Evolutionary conservation across 2,797 vertebrate genomes (phyloP), one percentile per base, ranked within the genome.

Genomic region (Tiaroga cobitis): DNA sequence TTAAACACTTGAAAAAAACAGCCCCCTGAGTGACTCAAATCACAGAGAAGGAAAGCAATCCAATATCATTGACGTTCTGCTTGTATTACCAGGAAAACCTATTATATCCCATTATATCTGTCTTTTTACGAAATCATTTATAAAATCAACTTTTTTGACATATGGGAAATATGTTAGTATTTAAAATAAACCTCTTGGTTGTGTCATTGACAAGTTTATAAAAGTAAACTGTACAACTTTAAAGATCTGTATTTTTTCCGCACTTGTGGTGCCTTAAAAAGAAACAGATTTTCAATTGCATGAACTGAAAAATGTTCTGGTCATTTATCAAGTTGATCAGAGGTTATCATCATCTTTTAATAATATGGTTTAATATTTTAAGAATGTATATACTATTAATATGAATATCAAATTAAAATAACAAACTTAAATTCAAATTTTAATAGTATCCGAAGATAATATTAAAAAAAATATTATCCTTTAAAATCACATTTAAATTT

Each of bases 91-190:
- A 26, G 69, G 3, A 61, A 74, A 63, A 9, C 56, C 26, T 2
- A 59, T 43, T 82, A n/a, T 61, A 46, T 82, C 68, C n/a, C 11
- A 63, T 34, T 82, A 37, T 63, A 49, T 65, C 81, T 73, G 10
- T 41, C 26, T 24, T 59, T 82, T 63, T 32, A 43, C 63, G 39
- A 82, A 74, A 51, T 51, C 24, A 41, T 83, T 54, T 39, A 77
- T 77, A 24, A 54, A 19, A 21, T 67, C 43, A 19, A 9, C 29
- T 2, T 18, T 29, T 51, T 34, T 41, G 46, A 39, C 46, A 32
- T 15, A 37, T 37, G 70, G 82, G 82, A 83, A 67, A 83, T 75
- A 83, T 76, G 29, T 65, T 29, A 39, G 61, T 13, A 41, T 76
- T 56, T 83, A 77, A 63, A 32, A 68, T 77, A 41, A 77, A 67